Evolutionary conservation across 1,140 invertebrate species (phyloP).

Genomic region (Eumeta japonica): DNA sequence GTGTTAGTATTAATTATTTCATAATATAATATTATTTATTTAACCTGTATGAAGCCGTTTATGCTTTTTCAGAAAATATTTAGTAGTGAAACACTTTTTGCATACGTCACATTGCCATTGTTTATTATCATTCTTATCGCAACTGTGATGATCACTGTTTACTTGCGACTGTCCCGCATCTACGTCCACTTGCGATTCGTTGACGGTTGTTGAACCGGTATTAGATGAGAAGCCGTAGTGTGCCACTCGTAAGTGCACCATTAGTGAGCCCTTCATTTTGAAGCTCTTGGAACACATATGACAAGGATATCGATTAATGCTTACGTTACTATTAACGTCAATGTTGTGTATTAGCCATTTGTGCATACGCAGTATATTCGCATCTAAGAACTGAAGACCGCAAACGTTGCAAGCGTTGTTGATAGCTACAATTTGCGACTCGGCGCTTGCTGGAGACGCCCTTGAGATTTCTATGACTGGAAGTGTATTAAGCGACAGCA

Average conservation of each 20-base stretch:
- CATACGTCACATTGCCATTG: slow-evolving; percentile 83
- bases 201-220: slow-evolving; percentile 5
- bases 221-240: slow-evolving; percentile 61
- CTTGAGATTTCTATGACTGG: slow-evolving; percentile 41
- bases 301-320: slow-evolving; percentile 65
- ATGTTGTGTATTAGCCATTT: slow-evolving; percentile 72
- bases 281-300: slow-evolving; percentile 77
- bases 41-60: slow-evolving; percentile 76
- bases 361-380: slow-evolving; percentile 70
- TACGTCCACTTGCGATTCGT: neutral
- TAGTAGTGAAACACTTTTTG: slow-evolving; percentile 82
- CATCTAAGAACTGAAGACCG: slow-evolving; percentile 68
- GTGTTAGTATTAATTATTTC: slow-evolving; percentile 44
- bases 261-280: slow-evolving; percentile 76
- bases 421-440: slow-evolving; percentile 16
- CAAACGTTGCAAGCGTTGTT: slow-evolving; percentile 67
- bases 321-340: slow-evolving; percentile 54
- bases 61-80: slow-evolving; percentile 88
- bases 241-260: slow-evolving; percentile 78
- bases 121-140: slow-evolving; percentile 41
- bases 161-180: neutral
- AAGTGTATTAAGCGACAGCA: slow-evolving; percentile 38
- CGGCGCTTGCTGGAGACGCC: slow-evolving; percentile 11
- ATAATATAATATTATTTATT: slow-evolving; percentile 38
- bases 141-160: neutral